Conservation (phyloP, 2,113 vertebrate genomes). For the Lamprotornis superbus region DNA sequence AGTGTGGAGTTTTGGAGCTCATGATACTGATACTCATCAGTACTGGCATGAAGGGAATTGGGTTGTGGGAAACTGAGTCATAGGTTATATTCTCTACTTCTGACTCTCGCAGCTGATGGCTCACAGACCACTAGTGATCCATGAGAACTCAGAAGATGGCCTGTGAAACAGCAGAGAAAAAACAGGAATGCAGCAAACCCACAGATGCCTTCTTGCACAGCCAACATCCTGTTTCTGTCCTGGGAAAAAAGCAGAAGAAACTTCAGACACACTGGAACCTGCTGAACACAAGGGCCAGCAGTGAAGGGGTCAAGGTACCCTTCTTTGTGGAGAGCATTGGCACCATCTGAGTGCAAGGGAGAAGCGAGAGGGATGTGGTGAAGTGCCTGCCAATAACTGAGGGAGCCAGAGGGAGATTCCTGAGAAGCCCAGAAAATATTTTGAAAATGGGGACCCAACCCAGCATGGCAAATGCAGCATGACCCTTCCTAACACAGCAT, state of each 20-base stretch:
- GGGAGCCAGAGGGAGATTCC: constrained; percentile 35
- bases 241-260: neutral
- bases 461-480: constrained; percentile 58
- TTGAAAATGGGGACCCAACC: constrained; percentile 34
- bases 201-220: neutral
- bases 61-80: neutral
- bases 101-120: neutral
- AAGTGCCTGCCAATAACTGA: neutral
- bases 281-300: neutral
- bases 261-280: neutral
- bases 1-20: neutral
- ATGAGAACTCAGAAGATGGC: neutral
- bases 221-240: neutral
- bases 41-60: neutral
- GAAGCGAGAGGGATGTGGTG: neutral
- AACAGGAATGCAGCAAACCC: neutral
- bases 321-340: neutral
- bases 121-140: neutral
- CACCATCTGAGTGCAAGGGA: neutral
- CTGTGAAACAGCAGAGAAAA: neutral
- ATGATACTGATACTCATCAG: neutral
- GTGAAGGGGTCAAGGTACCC: neutral
- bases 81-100: neutral
- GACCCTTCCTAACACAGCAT: constrained; percentile 45
- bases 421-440: constrained; percentile 59